A percentile compares a stretch with the other conserved stretches of the same genome.
phyloP scores from a whole-genome alignment of 2,113 vertebrate species.

The Petromus typicus region DNA sequence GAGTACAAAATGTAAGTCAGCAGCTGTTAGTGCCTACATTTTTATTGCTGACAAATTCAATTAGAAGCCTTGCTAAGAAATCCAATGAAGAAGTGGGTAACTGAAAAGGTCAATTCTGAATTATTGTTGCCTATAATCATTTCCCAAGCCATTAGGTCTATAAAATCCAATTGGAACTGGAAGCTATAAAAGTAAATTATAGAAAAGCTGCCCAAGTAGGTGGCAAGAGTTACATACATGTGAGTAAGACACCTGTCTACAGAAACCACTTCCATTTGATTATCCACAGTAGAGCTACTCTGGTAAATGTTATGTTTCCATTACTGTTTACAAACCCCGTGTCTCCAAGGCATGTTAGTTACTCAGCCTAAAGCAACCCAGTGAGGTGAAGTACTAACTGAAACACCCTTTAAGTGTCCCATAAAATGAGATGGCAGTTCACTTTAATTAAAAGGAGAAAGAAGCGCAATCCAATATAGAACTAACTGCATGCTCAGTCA shows the following conservation, averaged over 20 bases:
- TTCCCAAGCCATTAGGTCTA: constrained; percentile 83
- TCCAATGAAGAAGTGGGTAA: constrained; percentile 78
- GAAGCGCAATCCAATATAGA: constrained; percentile 19
- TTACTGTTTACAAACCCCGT: constrained; percentile 37
- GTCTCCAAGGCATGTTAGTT: constrained; percentile 64
- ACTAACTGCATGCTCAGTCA: not conserved
- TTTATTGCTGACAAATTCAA: constrained; percentile 85
- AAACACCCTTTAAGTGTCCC: constrained; percentile 38
- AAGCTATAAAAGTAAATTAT: constrained; percentile 83
- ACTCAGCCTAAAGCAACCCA: constrained; percentile 29
- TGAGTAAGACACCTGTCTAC: constrained; percentile 40
- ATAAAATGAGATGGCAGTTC: not conserved
- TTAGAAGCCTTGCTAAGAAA: constrained; percentile 80
- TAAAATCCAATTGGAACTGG: constrained; percentile 83
- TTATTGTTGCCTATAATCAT: constrained; percentile 85
- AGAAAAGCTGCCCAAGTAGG: constrained; percentile 68
- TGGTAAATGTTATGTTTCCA: constrained; percentile 20
- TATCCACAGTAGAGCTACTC: not conserved
- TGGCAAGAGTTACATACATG: constrained; percentile 49
- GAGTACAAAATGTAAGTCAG: constrained; percentile 81
- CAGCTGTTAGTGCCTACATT: constrained; percentile 80
- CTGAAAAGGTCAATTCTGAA: constrained; percentile 83
- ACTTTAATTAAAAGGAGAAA: not conserved
- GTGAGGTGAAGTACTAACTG: not conserved
- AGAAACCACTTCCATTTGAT: constrained; percentile 53